A percentile compares a stretch with the other conserved stretches of the same genome.
These are phyloP conservation scores for Drosophila borborema DNA, from an alignment of 2,888 invertebrate genomes.

Conservation along the genomic window DNA sequence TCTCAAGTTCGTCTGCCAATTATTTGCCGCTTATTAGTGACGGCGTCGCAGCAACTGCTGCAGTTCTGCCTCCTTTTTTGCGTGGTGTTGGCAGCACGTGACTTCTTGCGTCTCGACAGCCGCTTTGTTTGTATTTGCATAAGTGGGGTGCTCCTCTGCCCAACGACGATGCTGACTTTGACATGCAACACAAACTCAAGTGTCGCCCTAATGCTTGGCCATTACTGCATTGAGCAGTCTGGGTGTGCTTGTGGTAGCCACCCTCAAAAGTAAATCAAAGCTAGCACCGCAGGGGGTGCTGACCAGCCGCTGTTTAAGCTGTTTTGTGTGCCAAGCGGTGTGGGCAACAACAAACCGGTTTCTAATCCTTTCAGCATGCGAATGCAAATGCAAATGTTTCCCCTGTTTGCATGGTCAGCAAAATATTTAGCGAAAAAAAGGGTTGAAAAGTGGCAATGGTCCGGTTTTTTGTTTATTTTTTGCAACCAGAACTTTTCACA, in stretches of 20 bases:
- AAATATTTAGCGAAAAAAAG: constrained; percentile 33
- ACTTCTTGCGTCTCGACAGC: constrained; percentile 66
- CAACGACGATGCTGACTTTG: constrained; percentile 56
- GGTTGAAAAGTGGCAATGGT: constrained; percentile 44
- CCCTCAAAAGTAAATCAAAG: constrained; percentile 65
- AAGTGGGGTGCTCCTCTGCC: constrained; percentile 32
- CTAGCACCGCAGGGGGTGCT: constrained; percentile 44
- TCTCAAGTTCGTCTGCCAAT: constrained; percentile 79
- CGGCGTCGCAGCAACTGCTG: constrained; percentile 36
- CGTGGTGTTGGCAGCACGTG: constrained; percentile 72
- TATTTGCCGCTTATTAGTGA: constrained; percentile 78
- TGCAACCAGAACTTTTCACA: constrained; percentile 24
- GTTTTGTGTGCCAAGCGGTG: constrained; percentile 48
- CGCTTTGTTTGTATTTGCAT: constrained; percentile 74
- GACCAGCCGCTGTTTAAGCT: constrained; percentile 64
- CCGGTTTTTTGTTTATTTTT: constrained; percentile 10
- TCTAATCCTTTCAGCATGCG: constrained; percentile 69
- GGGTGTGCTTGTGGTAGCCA: constrained; percentile 44
- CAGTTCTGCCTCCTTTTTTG: constrained; percentile 17
- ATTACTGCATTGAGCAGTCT: constrained; percentile 52
- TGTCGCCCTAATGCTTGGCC: constrained; percentile 72
- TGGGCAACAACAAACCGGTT: constrained; percentile 60
- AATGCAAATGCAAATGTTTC: constrained; percentile 45
- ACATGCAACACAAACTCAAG: constrained; percentile 70
- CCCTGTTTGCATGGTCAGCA: constrained; percentile 51